phyloP scores from a whole-genome alignment of 2,888 invertebrate species.

The Oconnorella tubifera region DNA sequence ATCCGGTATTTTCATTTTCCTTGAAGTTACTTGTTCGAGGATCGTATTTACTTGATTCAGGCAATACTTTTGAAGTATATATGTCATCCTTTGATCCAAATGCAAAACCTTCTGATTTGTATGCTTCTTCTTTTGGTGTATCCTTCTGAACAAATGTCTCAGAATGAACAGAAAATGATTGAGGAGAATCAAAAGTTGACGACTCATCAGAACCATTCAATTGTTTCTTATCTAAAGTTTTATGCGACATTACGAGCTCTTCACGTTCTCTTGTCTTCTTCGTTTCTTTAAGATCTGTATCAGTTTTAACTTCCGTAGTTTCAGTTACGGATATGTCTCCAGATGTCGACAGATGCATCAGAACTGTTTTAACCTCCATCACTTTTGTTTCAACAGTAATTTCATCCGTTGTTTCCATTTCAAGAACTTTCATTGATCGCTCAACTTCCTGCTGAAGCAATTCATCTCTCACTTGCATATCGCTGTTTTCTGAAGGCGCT shows the following conservation, averaged over 20 bases:
- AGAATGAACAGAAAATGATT: constrained; percentile 1
- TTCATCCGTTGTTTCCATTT: constrained; percentile 32
- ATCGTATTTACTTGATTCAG: background rate
- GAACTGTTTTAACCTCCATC: constrained; percentile 31
- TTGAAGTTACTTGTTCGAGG: too few species aligned
- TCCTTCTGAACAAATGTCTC: too few species aligned
- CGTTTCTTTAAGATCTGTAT: constrained; percentile 34
- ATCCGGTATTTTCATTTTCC: too few species aligned
- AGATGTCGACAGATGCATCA: constrained; percentile 29
- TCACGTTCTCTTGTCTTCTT: constrained; percentile 32
- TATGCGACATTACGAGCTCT: constrained; percentile 26
- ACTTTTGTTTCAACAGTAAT: constrained; percentile 33
- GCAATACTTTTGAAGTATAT: background rate
- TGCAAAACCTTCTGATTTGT: background rate
- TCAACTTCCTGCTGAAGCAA: constrained; percentile 16
- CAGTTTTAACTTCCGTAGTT: constrained; percentile 33
- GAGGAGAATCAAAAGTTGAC: background rate
- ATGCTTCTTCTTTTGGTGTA: background rate
- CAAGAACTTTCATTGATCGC: constrained; percentile 20
- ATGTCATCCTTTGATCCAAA: background rate
- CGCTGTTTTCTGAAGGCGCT: background rate
- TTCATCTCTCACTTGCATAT: background rate
- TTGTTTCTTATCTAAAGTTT: constrained; percentile 2
- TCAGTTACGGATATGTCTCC: constrained; percentile 33
- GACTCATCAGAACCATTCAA: background rate